Conservation (phyloP, 2,797 vertebrate species). For the Pogonophryne albipinna region DNA sequence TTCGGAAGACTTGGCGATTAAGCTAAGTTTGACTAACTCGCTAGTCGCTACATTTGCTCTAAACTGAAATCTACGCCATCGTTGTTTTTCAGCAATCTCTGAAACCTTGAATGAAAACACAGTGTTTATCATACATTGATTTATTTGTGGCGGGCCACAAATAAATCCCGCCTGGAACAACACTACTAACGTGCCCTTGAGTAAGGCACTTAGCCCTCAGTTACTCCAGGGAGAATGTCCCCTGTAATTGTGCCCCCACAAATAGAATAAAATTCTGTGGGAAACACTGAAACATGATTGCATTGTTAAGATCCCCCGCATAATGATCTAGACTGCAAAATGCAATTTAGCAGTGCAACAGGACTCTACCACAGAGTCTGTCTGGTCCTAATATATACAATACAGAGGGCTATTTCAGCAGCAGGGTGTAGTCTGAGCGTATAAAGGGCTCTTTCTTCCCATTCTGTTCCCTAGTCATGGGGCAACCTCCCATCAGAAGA, state of each 20-base stretch:
- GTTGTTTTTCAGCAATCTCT: not conserved
- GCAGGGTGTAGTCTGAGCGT: conserved; percentile 11
- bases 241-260: too few relatives aligned
- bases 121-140: too few relatives aligned
- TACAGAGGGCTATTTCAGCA: conserved; percentile 20
- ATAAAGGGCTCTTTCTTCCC: conserved; percentile 58
- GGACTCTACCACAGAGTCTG: conserved; percentile 19
- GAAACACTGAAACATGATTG: not conserved
- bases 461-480: conserved; percentile 46
- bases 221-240: too few relatives aligned
- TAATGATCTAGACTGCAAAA: conserved; percentile 4
- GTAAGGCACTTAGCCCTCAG: too few relatives aligned
- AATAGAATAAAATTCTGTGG: too few relatives aligned
- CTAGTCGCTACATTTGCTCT: not conserved
- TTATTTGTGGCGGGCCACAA: too few relatives aligned
- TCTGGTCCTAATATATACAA: conserved; percentile 21
- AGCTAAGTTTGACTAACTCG: not conserved
- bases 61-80: not conserved
- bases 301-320: not conserved
- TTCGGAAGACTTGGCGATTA: not conserved
- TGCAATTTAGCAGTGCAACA: not conserved
- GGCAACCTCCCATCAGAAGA: conserved; percentile 55
- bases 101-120: not conserved
- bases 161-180: too few relatives aligned
- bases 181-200: too few relatives aligned